Evolutionary conservation across 2,888 invertebrate species (phyloP), one percentile per base, ranked within the genome.

Genomic region (Habroteleia sp.): DNA sequence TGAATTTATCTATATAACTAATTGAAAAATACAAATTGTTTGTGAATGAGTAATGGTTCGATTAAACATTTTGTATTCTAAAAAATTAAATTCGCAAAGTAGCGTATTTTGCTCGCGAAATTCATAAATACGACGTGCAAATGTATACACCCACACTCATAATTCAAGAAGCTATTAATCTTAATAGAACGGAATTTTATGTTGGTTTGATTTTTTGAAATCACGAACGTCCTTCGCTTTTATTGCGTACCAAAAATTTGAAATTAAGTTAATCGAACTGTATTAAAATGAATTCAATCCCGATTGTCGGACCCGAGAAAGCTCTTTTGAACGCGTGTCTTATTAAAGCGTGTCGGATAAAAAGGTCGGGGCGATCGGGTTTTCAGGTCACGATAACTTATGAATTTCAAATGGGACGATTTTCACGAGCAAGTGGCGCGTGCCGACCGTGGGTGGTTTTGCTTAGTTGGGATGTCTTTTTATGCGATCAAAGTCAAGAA

Each of bases 361-460:
- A 86, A 87, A 86, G 87, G 85, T 86, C 85, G 84, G 80, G 84
- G 83, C 10, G 83, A 83, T 81, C 80, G 39, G 8, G 77, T 83
- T 83, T 85, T 83, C 82, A 84, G 86, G 85, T 85, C 85, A 85
- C 83, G 84, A 83, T 79, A 81, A 78, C 80, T 85, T 87, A 87
- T 87, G 86, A 87, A 87, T 85, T 86, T 87, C 85, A 87, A 88
- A 88, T 87, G 78, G 80, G 52, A 78, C 83, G 82, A 82, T 85
- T 83, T 84, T 80, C 80, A 68, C 74, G 44, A 37, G 37, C 58
- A 44, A 27, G 31, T 37, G 25, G 23, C 54, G 63, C 58, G 41
- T 39, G 60, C 14, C 20, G 20, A n/a, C 3, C 11, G 33, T 42
- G 31, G 16, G 33, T 50, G 56, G 31, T 13, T 33, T 42, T 7